These are phyloP conservation scores for Crioceris asparagi DNA, from an alignment of 2,888 invertebrate species.

Conservation along the genomic window DNA sequence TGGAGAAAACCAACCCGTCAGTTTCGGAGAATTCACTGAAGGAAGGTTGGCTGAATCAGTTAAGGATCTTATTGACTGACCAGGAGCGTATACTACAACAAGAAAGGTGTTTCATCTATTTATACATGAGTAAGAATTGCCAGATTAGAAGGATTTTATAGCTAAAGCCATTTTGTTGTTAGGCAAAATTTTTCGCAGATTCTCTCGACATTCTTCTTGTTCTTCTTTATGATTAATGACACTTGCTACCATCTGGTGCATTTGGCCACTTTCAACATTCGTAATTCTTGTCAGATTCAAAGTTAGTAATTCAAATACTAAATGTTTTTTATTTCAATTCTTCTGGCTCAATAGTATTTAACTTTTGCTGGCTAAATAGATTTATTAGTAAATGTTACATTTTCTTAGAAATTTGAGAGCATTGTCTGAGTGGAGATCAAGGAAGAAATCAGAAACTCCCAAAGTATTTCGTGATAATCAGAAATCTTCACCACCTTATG, in stretches of 20 bases:
- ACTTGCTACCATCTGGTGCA: too few relatives aligned
- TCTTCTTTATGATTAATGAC: too few relatives aligned
- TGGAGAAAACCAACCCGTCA: constrained; percentile 8
- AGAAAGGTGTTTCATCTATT: constrained; percentile 48
- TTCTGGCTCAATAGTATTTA: too few relatives aligned
- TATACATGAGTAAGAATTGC: not conserved
- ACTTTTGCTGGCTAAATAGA: too few relatives aligned
- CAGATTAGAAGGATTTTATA: too few relatives aligned
- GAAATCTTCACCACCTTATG: constrained; percentile 38
- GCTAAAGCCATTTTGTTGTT: too few relatives aligned
- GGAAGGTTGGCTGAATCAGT: constrained; percentile 45
- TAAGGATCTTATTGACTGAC: constrained; percentile 43
- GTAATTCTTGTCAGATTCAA: too few relatives aligned
- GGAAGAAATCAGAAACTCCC: constrained; percentile 22
- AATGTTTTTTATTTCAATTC: not conserved
- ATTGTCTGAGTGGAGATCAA: constrained; percentile 45
- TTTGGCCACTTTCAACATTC: too few relatives aligned
- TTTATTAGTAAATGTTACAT: not conserved
- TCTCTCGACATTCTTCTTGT: too few relatives aligned
- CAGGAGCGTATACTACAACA: constrained; percentile 50
- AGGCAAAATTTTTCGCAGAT: too few relatives aligned
- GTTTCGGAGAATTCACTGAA: constrained; percentile 32
- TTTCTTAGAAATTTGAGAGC: constrained; percentile 38
- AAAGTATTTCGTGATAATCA: constrained; percentile 15
- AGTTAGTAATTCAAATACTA: too few relatives aligned